Evolutionary conservation across 2,797 vertebrate genomes (phyloP).

Genomic region (Malacoctenus gilli): DNA sequence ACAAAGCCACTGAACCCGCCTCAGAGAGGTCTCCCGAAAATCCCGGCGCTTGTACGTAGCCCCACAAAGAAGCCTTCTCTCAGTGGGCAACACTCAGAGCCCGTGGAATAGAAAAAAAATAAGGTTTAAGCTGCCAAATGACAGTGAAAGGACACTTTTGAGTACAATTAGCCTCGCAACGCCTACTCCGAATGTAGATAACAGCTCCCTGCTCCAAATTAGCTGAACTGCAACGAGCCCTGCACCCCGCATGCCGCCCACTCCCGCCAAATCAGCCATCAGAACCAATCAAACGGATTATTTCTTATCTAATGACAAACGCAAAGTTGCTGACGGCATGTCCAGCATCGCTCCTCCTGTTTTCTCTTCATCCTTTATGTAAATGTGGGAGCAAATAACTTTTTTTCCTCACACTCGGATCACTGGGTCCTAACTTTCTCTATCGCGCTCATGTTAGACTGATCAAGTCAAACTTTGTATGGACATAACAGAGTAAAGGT

Average conservation of each 20-base stretch:
- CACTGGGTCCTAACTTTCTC: no score
- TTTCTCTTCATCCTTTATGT: conserved; percentile 20
- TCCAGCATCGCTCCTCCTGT: conserved; percentile 8
- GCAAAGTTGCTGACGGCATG: conserved; percentile 44
- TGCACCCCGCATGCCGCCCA: conserved; percentile 52
- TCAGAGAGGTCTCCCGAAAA: conserved; percentile 54
- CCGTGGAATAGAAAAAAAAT: conserved; percentile 43
- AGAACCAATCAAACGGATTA: conserved; percentile 62
- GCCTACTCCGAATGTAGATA: conserved; percentile 62
- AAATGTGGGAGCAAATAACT: no score
- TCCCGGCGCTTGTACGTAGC: conserved; percentile 26
- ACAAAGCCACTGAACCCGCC: conserved; percentile 52
- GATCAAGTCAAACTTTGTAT: no score
- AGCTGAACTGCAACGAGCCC: conserved; percentile 53
- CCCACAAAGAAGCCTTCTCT: conserved; percentile 37
- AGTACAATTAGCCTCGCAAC: conserved; percentile 66
- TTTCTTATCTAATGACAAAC: conserved; percentile 51
- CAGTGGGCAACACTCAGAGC: conserved; percentile 38
- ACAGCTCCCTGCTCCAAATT: conserved; percentile 57
- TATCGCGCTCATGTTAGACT: no score
- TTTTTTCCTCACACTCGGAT: no score
- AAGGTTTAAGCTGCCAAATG: conserved; percentile 61
- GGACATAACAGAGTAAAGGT: no score
- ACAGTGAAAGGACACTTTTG: conserved; percentile 63
- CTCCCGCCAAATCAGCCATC: conserved; percentile 58